phyloP scores from a whole-genome alignment of 2,888 invertebrate species.

The Aphidoletes aphidimyza region DNA sequence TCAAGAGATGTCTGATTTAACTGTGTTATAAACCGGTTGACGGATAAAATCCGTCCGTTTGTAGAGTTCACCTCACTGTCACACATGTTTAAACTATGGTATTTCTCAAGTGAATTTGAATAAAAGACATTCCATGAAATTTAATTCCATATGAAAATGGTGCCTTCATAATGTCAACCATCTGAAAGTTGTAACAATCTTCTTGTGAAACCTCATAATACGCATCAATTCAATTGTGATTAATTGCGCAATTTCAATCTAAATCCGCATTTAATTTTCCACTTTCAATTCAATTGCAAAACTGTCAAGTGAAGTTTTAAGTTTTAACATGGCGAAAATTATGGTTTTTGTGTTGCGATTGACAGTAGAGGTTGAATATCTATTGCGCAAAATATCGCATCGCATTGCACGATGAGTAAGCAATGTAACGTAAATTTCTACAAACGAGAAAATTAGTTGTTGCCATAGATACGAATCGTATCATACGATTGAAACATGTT shows the following conservation, averaged over 20 bases:
- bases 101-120: neutral
- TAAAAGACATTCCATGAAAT: neutral
- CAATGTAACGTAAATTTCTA: too few species aligned
- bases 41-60: too few species aligned
- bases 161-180: neutral
- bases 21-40: neutral
- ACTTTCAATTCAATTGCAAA: neutral
- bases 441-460: too few species aligned
- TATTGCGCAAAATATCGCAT: too few species aligned
- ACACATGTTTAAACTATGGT: neutral
- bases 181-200: too few species aligned
- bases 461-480: too few species aligned
- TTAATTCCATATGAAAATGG: too few species aligned
- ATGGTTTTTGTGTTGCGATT: too few species aligned
- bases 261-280: neutral
- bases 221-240: neutral
- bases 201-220: neutral
- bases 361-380: too few species aligned
- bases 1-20: neutral
- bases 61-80: neutral
- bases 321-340: too few species aligned
- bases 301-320: neutral
- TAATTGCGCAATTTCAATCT: slow-evolving; percentile 6
- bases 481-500: too few species aligned
- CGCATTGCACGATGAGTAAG: too few species aligned